phyloP scores from a whole-genome alignment of 2,797 vertebrate genomes.

The Enteromius treurensis region DNA sequence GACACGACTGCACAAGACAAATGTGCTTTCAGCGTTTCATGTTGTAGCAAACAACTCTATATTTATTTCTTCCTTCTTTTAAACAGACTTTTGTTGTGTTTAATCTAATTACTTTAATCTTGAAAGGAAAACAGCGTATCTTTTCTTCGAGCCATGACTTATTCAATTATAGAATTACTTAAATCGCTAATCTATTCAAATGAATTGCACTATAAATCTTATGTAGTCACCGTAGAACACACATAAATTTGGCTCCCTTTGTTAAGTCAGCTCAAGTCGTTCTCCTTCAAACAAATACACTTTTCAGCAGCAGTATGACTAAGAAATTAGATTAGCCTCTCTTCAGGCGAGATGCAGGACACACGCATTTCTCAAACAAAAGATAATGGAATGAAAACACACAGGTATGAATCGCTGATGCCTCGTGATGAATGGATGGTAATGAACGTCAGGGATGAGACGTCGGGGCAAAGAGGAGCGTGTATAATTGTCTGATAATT shows the following conservation, averaged over 20 bases:
- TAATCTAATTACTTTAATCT: slow-evolving; percentile 20
- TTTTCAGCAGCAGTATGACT: slow-evolving; percentile 29
- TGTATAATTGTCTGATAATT: slow-evolving; percentile 80
- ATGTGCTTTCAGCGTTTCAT: not conserved
- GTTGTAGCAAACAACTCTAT: not conserved
- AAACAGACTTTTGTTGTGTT: slow-evolving; percentile 1
- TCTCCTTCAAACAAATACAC: slow-evolving; percentile 20
- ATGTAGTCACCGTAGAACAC: slow-evolving; percentile 15
- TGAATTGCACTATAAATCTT: slow-evolving; percentile 23
- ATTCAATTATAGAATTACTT: slow-evolving; percentile 36
- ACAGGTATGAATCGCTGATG: slow-evolving; percentile 31
- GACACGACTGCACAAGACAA: not conserved
- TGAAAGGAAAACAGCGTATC: slow-evolving; percentile 24
- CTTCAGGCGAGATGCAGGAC: slow-evolving; percentile 34
- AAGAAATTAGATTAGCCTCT: slow-evolving; percentile 39
- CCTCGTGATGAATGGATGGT: slow-evolving; percentile 33
- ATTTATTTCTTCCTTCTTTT: slow-evolving; percentile 2
- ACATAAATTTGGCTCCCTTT: slow-evolving; percentile 22
- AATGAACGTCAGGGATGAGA: slow-evolving; percentile 42
- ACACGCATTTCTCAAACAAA: slow-evolving; percentile 40
- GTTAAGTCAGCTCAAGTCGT: slow-evolving; percentile 4
- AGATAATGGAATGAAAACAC: slow-evolving; percentile 32
- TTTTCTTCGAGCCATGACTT: slow-evolving; percentile 33
- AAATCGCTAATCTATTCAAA: slow-evolving; percentile 35
- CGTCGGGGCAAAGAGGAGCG: slow-evolving; percentile 63